phyloP scores from a whole-genome alignment of 2,113 vertebrate species.

The Eulemur macaco region DNA sequence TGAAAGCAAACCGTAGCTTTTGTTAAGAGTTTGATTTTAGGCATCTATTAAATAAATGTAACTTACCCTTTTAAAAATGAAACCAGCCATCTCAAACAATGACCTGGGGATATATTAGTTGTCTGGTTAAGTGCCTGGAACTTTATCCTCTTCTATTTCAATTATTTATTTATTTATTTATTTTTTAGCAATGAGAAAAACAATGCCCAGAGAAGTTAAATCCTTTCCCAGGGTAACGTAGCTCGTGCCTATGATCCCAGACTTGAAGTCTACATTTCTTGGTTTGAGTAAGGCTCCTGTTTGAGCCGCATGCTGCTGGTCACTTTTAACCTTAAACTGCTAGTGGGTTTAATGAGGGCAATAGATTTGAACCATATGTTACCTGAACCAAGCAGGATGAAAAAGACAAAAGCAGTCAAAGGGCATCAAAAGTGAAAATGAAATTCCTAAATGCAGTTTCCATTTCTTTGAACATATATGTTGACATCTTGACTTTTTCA shows the following conservation, averaged over 20 bases:
- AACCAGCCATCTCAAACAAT: background rate
- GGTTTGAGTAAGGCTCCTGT: background rate
- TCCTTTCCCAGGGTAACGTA: background rate
- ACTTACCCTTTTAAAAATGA: background rate
- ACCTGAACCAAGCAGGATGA: background rate
- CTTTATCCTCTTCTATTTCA: background rate
- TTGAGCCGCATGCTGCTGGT: background rate
- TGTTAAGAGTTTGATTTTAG: background rate
- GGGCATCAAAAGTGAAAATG: background rate
- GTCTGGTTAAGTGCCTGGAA: background rate
- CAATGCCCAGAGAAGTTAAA: background rate
- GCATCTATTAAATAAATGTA: background rate
- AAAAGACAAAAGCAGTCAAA: background rate
- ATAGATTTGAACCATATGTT: background rate
- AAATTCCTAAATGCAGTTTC: background rate
- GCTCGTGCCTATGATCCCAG: background rate
- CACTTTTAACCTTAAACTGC: background rate
- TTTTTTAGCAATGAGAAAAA: background rate
- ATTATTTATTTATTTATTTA: background rate
- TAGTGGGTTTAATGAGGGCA: background rate
- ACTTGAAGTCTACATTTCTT: background rate
- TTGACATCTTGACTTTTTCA: background rate
- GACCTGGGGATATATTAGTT: background rate
- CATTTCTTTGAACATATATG: background rate
- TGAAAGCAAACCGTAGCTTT: slow-evolving; percentile 15